Percentiles rank a stretch among this genome's conserved stretches.
These are phyloP conservation scores for Anaspis maculata DNA, from an alignment of 2,888 invertebrate species.

Conservation along the genomic window DNA sequence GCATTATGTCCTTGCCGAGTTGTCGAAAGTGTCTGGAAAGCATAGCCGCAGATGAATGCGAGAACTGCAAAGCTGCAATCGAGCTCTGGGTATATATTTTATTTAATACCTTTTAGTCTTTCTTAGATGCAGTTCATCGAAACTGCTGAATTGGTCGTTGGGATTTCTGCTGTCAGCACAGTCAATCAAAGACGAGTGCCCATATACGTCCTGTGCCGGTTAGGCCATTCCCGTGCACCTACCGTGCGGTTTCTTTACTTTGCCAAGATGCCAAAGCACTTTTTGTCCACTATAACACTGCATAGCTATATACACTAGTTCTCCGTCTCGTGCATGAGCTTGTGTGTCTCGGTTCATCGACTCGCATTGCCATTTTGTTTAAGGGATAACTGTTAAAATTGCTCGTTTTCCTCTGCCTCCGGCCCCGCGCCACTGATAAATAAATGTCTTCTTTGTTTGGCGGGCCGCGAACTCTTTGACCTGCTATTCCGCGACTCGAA, in stretches of 20 bases:
- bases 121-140: constrained; percentile 4
- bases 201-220: constrained; percentile 10
- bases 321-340: no score
- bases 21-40: no score
- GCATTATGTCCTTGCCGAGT: no score
- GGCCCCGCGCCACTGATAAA: no score
- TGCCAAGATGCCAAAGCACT: constrained; percentile 1
- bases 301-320: no score
- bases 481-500: constrained; percentile 12
- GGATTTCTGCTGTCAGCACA: constrained; percentile 11
- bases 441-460: constrained; percentile 14
- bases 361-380: constrained; percentile 6
- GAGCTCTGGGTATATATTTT: no score
- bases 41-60: no score
- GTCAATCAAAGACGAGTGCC: constrained; percentile 11
- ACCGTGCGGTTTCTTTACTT: not conserved
- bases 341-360: constrained; percentile 9
- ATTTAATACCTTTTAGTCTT: constrained; percentile 8
- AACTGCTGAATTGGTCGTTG: constrained; percentile 6
- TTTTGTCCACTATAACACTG: no score
- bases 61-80: no score
- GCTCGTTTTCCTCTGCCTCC: constrained; percentile 4
- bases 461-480: constrained; percentile 9
- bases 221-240: constrained; percentile 3
- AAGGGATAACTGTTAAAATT: constrained; percentile 10